Base-by-base conservation (phyloP, 2,888 invertebrate species). In the Eupithecia tripunctaria region DNA sequence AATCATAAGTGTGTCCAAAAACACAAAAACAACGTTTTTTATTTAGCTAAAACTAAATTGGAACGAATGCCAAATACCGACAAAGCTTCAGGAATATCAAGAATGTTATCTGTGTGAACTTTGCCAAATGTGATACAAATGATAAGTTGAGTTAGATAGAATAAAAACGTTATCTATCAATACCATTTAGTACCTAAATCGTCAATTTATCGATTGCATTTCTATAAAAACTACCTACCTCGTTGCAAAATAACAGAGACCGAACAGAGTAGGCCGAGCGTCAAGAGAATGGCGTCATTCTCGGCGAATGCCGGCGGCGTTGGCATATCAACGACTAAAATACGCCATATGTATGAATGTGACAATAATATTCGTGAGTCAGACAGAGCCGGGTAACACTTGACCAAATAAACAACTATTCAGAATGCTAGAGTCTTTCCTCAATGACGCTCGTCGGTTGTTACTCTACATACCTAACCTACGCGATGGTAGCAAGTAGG, bases 331-430 rank as follows among this genome's bases (percentile, higher is more conserved):
- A 90, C 89, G 86, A 87, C 86, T 86, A 88, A 91, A 91, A 89
- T 88, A 88, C 86, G 87, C 88, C 85, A 85, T 88, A 89, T 82
- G 87, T 89, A 87, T 88, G 89, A 88, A 89, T 89, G 88, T 85
- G 91, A 90, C 92, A 91, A 91, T 92, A 92, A 90, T 92, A 91
- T 89, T 88, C 84, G 84, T 94, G 93, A 94, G 86, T 94, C 93
- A 94, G 87, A 82, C 82, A 74, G 82, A 82, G 79, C 75, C 76
- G 82, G 80, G 81, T 80, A 83, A 82, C 93, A 93, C 90, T 93
- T 94, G 92, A 90, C 89, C 90, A 94, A 93, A 93, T 90, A 93
- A 91, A 91, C 88, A 89, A 87, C 84, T 88, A 90, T 89, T 89
- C 87, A 76, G 67, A 86, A 84, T 86, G 84, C 79, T 86, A 78